Evolutionary conservation across 2,888 invertebrate genomes (phyloP).

Genomic region (Odontothrips loti): DNA sequence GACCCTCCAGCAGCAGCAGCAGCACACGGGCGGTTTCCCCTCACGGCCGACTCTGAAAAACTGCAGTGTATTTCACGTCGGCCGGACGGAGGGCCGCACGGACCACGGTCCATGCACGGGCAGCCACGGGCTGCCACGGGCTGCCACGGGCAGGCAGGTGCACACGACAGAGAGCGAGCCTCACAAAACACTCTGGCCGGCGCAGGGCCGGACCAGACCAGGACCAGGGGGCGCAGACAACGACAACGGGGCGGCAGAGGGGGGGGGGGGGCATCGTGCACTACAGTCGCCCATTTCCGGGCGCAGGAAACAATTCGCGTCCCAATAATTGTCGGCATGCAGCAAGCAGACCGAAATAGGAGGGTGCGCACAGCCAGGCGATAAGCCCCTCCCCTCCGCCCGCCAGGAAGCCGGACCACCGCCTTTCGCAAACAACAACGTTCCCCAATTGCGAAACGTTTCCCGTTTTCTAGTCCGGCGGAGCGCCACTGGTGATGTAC

Average conservation of each 20-base stretch:
- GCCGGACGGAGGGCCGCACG: neutral
- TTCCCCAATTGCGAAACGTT: neutral
- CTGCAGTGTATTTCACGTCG: neutral
- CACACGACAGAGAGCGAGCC: neutral
- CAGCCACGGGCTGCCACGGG: neutral
- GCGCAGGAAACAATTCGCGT: conserved; percentile 7
- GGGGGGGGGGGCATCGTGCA: neutral
- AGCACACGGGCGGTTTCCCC: neutral
- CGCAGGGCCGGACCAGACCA: too few species aligned
- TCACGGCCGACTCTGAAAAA: too few species aligned
- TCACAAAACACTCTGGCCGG: too few species aligned
- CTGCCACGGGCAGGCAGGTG: neutral
- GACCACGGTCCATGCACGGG: neutral
- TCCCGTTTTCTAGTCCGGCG: neutral
- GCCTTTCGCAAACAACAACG: too few species aligned
- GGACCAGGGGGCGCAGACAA: too few species aligned
- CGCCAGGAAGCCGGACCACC: too few species aligned
- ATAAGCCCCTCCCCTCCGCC: neutral
- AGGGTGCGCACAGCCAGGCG: neutral
- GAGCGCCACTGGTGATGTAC: too few species aligned
- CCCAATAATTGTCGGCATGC: neutral
- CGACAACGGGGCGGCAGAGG: too few species aligned
- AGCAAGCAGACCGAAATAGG: too few species aligned
- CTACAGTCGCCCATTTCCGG: conserved; percentile 1
- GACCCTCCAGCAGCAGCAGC: neutral